Evolutionary conservation across 2,797 vertebrate species (phyloP).

Genomic region (Phylloscopus collybita): DNA sequence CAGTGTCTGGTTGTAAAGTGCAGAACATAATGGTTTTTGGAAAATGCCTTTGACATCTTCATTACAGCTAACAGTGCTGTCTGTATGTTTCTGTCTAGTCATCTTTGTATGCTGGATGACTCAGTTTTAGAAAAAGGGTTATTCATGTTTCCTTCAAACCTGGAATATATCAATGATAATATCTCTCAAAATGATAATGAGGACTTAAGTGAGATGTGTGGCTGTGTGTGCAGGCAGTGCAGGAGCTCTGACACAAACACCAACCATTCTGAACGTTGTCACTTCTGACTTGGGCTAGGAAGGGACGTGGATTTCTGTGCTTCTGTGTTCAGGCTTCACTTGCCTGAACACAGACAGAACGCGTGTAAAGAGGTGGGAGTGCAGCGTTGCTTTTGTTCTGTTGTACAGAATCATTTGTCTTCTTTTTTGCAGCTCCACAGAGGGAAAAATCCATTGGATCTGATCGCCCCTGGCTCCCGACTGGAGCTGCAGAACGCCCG

Average conservation of each 20-base stretch:
- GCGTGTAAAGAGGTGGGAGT: background rate
- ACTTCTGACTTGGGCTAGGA: background rate
- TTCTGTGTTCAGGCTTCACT: background rate
- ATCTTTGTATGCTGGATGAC: background rate
- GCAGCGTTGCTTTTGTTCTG: background rate
- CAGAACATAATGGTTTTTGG: background rate
- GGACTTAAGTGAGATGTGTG: background rate
- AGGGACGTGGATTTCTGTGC: background rate
- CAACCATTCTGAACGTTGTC: background rate
- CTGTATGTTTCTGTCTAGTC: slow-evolving; percentile 7
- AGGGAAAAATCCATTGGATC: slow-evolving; percentile 91
- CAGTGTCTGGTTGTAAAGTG: background rate
- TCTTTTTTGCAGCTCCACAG: slow-evolving; percentile 84
- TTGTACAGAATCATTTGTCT: background rate
- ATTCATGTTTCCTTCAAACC: background rate
- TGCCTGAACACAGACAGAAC: background rate
- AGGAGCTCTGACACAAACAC: background rate
- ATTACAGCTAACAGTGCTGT: background rate
- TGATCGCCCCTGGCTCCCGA: slow-evolving; percentile 87
- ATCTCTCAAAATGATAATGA: background rate
- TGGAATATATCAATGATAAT: background rate
- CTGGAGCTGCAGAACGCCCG: slow-evolving; percentile 87
- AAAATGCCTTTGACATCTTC: background rate
- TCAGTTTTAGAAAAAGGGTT: slow-evolving; percentile 8
- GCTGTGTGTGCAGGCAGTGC: background rate